Evolutionary conservation across 2,113 vertebrate genomes (phyloP).

Genomic region (Eulacestoma nigropectus): DNA sequence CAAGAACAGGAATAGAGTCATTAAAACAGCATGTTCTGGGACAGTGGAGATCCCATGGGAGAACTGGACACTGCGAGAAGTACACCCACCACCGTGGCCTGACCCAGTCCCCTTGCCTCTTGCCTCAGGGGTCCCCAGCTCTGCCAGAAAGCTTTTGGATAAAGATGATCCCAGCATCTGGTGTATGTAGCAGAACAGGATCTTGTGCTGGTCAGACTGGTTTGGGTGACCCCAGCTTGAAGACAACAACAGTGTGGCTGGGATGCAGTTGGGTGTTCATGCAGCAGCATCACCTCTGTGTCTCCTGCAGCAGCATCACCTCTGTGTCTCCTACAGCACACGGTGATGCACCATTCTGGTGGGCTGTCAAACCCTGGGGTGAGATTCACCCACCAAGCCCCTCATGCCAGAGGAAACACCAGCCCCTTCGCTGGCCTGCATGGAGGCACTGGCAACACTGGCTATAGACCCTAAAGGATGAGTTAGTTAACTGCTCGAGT

Average conservation of each 20-base stretch:
- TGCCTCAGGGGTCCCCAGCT: background rate
- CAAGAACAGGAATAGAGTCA: conserved; percentile 46
- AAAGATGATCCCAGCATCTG: background rate
- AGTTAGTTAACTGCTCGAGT: background rate
- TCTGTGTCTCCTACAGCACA: background rate
- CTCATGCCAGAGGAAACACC: background rate
- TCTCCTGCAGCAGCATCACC: background rate
- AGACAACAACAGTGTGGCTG: background rate
- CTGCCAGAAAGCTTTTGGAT: background rate
- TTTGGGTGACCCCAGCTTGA: background rate
- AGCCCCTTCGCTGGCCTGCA: background rate
- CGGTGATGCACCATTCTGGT: background rate
- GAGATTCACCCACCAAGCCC: background rate
- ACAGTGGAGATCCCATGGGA: background rate
- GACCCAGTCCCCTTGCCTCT: background rate
- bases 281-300: background rate
- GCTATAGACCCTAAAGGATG: background rate
- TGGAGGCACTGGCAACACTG: background rate
- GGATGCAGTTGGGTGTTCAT: background rate
- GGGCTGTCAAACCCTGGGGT: background rate
- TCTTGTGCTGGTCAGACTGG: background rate
- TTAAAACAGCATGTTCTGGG: conserved; percentile 52
- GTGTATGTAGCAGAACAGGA: background rate
- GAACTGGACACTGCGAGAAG: background rate
- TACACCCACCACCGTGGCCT: fast-evolving